A percentile compares a stretch with the other conserved stretches of the same genome.
These are phyloP conservation scores for Epinephelus cyanopodus DNA, from an alignment of 2,113 vertebrate genomes.

Conservation along the genomic window DNA sequence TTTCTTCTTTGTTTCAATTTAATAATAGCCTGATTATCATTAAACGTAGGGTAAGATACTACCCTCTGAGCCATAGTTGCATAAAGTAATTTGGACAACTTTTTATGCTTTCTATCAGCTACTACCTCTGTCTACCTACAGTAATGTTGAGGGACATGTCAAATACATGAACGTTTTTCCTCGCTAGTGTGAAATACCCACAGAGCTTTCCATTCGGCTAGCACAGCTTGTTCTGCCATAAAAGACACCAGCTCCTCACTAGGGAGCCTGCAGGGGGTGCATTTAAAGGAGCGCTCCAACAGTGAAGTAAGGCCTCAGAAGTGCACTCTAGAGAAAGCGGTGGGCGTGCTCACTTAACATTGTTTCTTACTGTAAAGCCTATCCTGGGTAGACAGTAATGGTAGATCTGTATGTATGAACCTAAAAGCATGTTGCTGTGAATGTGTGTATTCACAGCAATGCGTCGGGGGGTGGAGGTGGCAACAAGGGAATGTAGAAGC, in stretches of 20 bases:
- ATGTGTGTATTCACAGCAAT: too few relatives aligned
- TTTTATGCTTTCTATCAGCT: not conserved
- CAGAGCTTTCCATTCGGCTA: slow-evolving; percentile 38
- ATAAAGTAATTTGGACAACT: not conserved
- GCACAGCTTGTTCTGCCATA: slow-evolving; percentile 51
- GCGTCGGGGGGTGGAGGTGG: not conserved
- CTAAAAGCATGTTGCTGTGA: not conserved
- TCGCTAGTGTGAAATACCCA: not conserved
- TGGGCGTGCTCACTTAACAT: slow-evolving; percentile 25
- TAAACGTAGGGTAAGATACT: too few relatives aligned
- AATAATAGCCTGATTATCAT: not conserved
- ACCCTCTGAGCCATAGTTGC: not conserved
- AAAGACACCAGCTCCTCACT: slow-evolving; percentile 25
- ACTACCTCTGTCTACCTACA: not conserved
- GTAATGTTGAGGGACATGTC: slow-evolving; percentile 24
- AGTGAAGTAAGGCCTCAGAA: slow-evolving; percentile 47
- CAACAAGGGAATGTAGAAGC: slow-evolving; percentile 9
- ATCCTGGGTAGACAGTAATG: slow-evolving; percentile 27
- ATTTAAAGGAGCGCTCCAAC: slow-evolving; percentile 57
- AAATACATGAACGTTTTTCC: slow-evolving; percentile 15
- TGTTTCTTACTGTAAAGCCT: slow-evolving; percentile 46
- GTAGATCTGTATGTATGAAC: slow-evolving; percentile 37
- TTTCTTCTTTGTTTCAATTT: not conserved
- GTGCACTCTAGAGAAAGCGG: slow-evolving; percentile 49
- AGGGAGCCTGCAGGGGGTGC: slow-evolving; percentile 53